A percentile compares a stretch with the other conserved stretches of the same genome.
Evolutionary conservation across 2,113 vertebrate genomes (phyloP).

Genomic region (Lepisosteus oculatus): DNA sequence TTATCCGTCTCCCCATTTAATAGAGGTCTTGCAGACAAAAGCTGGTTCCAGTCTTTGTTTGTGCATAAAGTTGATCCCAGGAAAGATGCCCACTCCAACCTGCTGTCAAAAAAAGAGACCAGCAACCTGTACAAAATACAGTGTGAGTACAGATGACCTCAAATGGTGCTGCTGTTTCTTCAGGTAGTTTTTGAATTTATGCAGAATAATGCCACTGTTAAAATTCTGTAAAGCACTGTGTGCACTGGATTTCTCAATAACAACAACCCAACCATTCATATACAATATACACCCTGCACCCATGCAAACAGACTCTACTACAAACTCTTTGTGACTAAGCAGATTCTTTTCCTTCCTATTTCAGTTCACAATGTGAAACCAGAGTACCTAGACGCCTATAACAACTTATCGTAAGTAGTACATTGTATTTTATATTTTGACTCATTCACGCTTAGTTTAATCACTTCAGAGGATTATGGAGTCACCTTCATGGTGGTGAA

Average conservation of each 20-base stretch:
- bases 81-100: constrained; percentile 93
- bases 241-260: not conserved
- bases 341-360: constrained; percentile 24
- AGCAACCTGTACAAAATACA: constrained; percentile 95
- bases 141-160: constrained; percentile 60
- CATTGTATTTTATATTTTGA: not conserved
- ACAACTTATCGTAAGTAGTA: constrained; percentile 82
- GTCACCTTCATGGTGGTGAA: not conserved
- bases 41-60: constrained; percentile 90
- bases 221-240: not conserved
- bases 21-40: constrained; percentile 79
- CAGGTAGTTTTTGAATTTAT: not conserved
- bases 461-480: no score
- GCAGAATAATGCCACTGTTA: no score
- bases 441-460: no score
- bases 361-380: constrained; percentile 96
- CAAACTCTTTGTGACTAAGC: not conserved
- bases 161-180: not conserved
- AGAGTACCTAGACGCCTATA: constrained; percentile 86
- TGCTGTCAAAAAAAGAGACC: constrained; percentile 92
- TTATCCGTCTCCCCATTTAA: constrained; percentile 9
- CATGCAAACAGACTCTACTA: not conserved
- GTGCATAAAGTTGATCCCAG: constrained; percentile 88
- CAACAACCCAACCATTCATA: no score
- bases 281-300: not conserved